Evolutionary conservation across 2,113 vertebrate genomes (phyloP).

Genomic region (Capra hircus): DNA sequence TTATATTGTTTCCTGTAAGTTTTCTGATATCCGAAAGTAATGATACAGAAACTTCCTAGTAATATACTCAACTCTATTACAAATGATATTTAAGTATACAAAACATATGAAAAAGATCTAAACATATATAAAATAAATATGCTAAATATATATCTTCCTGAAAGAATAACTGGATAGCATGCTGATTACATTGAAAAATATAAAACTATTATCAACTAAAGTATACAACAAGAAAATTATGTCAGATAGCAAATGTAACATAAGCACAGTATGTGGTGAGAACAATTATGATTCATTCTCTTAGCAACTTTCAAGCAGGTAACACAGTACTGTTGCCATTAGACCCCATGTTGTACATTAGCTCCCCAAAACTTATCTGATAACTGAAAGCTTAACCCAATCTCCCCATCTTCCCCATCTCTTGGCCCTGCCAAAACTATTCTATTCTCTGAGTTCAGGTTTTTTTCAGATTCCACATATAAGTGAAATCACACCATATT

Average conservation of each 20-base stretch:
- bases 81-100: not conserved
- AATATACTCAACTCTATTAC: not conserved
- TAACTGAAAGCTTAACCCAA: not conserved
- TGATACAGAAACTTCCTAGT: not conserved
- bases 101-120: not conserved
- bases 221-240: not conserved
- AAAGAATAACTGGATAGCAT: not conserved
- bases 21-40: not conserved
- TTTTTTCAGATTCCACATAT: not conserved
- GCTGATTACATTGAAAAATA: not conserved
- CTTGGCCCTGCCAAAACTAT: not conserved
- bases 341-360: not conserved
- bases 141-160: not conserved
- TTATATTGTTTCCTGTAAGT: not conserved
- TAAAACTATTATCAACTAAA: not conserved
- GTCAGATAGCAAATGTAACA: not conserved
- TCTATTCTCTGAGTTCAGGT: not conserved
- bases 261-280: not conserved
- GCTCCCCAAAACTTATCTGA: not conserved
- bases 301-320: not conserved
- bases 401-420: not conserved
- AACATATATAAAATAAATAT: not conserved
- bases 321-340: not conserved
- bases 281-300: not conserved
- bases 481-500: not conserved